These are phyloP conservation scores for Eupsilia transversa DNA, from an alignment of 2,888 invertebrate species.

Conservation along the genomic window DNA sequence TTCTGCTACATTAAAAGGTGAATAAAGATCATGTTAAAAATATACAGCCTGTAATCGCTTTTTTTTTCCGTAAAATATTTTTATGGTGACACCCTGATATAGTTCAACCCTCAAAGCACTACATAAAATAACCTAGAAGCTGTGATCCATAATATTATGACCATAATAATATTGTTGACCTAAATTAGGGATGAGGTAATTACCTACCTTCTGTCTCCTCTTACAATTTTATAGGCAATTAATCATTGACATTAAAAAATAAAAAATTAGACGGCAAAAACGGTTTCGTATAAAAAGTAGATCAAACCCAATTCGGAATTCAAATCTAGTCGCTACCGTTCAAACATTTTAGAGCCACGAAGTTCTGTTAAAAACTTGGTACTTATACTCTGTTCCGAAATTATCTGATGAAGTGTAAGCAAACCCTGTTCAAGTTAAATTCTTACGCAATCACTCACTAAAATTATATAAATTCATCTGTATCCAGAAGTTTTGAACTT, in stretches of 20 bases:
- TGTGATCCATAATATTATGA: neutral
- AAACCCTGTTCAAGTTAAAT: neutral
- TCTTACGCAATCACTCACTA: neutral
- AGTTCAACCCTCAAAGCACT: neutral
- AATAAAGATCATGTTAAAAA: neutral
- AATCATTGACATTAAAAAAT: too few species aligned
- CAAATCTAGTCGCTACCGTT: constrained; percentile 2
- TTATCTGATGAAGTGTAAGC: neutral
- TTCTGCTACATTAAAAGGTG: neutral
- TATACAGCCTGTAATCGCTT: neutral
- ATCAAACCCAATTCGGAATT: constrained; percentile 29
- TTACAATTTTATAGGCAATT: too few species aligned
- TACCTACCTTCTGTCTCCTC: neutral
- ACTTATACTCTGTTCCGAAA: neutral
- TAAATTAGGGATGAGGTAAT: neutral
- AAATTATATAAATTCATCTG: neutral
- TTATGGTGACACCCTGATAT: neutral
- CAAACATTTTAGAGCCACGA: constrained; percentile 35
- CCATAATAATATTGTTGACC: neutral
- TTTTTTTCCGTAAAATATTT: too few species aligned
- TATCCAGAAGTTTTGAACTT: neutral
- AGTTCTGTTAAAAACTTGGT: constrained; percentile 2
- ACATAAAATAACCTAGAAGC: neutral
- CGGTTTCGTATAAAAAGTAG: constrained; percentile 20
- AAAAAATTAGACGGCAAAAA: neutral